Base-by-base conservation (phyloP, 2,113 vertebrate genomes). In the Brienomyrus longianalis region DNA sequence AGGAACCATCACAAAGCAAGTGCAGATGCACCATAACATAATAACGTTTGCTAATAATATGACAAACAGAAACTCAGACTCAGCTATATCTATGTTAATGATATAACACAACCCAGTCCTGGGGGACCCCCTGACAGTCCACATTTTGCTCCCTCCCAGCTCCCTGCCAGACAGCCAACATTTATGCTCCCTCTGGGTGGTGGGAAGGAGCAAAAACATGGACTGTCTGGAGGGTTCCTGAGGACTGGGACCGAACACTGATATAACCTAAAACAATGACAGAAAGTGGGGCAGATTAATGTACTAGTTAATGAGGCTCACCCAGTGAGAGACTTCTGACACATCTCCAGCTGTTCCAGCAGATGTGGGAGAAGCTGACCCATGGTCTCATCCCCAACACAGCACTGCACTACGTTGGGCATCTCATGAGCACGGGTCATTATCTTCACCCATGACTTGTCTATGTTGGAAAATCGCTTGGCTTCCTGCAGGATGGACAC, bases 321-420 rank as follows among this genome's bases (percentile, higher is more conserved):
- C 98, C 98, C 98, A 39, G 98, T 98, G 50, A 99, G 97, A 0
- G 98, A 99, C 92, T 99, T 99, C 95, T 99, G 98, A 90, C 98
- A 99, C 27, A 98, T 97, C 93, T 99, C 98, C 90, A 99, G 94
- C 92, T 99, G 98, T 88, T 99, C 98, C 17, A 98, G 93, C 89
- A 99, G 95, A 92, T 99, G 98, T 62, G 98, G 98, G 56, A 99
- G 93, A 19, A 99, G 94, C 90, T 98, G 98, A 6, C 97, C 97
- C 98, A 99, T 96, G 2, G 96, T 97, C 94, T 99, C 98, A 88
- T 99, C 98, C 50, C 97, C 97, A 17, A 97, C 96, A 91, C 98
- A 99, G 13, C 98, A 99, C 91, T 98, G 97, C 51, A 99, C 95
- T 45, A 99, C 97, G n/a, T 94, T 98, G 23, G 97, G 96, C 94